These are phyloP conservation scores for Oncorhynchus keta DNA, from an alignment of 2,113 vertebrate species.

Conservation along the genomic window DNA sequence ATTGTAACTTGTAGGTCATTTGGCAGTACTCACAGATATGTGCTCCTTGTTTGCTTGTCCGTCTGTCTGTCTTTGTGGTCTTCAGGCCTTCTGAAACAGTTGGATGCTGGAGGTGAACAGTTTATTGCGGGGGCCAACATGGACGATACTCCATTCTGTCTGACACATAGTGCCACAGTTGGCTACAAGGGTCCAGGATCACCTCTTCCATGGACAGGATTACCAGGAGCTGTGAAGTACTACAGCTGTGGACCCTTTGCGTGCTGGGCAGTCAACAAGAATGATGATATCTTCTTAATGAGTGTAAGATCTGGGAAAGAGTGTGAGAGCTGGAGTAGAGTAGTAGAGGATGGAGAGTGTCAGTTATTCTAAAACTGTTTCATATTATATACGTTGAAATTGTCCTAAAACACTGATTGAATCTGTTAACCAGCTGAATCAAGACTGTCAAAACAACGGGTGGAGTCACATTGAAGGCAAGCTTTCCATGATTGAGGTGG, in stretches of 20 bases:
- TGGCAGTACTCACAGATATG: no score
- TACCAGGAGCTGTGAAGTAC: slow-evolving; percentile 17
- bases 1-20: neutral
- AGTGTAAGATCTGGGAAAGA: no score
- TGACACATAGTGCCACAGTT: fast-evolving
- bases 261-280: fast-evolving
- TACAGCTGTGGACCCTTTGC: slow-evolving; percentile 23
- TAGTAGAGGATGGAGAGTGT: neutral
- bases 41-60: no score
- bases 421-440: no score
- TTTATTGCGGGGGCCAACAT: neutral
- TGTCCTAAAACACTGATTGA: neutral
- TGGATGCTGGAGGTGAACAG: slow-evolving; percentile 35
- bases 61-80: no score
- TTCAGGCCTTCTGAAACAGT: slow-evolving; percentile 14
- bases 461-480: neutral
- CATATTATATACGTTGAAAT: neutral
- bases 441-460: no score
- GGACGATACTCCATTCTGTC: fast-evolving
- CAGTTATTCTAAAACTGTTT: no score
- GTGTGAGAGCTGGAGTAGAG: no score
- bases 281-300: no score
- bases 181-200: neutral
- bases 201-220: neutral
- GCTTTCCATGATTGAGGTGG: slow-evolving; percentile 34